These are phyloP conservation scores for Rhopilema esculentum DNA, from an alignment of 30 jellyfish, hydroid and myxozoan species.

Conservation along the genomic window DNA sequence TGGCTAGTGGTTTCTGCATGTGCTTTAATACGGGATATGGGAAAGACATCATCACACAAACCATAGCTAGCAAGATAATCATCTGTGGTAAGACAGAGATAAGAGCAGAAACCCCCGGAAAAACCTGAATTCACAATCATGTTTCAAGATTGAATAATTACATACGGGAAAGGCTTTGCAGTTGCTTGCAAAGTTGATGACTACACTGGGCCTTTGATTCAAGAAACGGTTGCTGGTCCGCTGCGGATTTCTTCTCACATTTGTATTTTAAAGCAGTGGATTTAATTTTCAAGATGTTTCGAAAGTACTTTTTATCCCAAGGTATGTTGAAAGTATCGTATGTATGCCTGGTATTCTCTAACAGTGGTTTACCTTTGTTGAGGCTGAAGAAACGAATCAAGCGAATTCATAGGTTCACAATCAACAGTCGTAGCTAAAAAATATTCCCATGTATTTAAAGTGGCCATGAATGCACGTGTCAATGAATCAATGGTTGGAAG, in stretches of 20 bases:
- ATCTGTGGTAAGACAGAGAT: not conserved
- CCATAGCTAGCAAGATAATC: not conserved
- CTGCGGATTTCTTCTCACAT: no score
- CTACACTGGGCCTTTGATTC: not conserved
- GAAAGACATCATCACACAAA: not conserved
- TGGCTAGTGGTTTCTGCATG: no score
- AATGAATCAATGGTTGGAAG: no score
- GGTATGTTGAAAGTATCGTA: not conserved
- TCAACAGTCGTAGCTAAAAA: not conserved
- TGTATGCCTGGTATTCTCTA: no score
- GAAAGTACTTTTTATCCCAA: not conserved
- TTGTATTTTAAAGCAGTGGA: no score
- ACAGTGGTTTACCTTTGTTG: not conserved
- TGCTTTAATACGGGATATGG: no score
- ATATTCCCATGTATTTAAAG: no score
- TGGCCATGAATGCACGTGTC: no score
- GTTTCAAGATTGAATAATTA: not conserved
- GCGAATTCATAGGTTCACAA: not conserved
- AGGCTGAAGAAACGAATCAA: not conserved
- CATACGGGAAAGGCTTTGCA: not conserved
- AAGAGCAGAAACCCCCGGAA: not conserved
- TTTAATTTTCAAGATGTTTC: not conserved
- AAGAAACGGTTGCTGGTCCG: not conserved
- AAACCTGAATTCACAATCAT: not conserved
- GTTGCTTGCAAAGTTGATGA: not conserved